Evolutionary conservation across 2,888 invertebrate species (phyloP).

Genomic region (Argynnis bischoffii): DNA sequence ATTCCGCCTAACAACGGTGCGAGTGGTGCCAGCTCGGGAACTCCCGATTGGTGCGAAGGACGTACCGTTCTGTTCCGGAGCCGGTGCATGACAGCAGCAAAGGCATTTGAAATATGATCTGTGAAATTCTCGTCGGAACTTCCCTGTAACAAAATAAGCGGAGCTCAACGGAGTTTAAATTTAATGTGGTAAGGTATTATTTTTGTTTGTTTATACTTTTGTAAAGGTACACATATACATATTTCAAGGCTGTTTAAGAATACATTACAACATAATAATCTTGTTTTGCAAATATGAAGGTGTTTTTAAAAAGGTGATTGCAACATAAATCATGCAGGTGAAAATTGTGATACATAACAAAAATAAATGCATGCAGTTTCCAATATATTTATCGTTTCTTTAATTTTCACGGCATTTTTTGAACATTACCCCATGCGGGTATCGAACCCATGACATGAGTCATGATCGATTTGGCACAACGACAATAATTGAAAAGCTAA

Average conservation of each 20-base stretch:
- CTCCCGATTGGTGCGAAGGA: slow-evolving; percentile 75
- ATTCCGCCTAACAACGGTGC: slow-evolving; percentile 72
- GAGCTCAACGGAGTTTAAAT: background rate
- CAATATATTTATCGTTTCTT: slow-evolving; percentile 14
- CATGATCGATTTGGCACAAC: background rate
- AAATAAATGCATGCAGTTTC: slow-evolving; percentile 42
- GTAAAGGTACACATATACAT: too few relatives aligned
- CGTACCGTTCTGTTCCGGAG: slow-evolving; percentile 68
- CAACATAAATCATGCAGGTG: slow-evolving; percentile 35
- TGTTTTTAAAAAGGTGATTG: slow-evolving; percentile 24
- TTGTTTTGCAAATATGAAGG: background rate
- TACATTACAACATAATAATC: too few relatives aligned
- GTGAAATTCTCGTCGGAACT: slow-evolving; percentile 87
- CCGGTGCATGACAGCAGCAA: slow-evolving; percentile 64
- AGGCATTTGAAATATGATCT: slow-evolving; percentile 86
- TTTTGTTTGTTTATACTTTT: too few relatives aligned
- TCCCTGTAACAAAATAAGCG: slow-evolving; percentile 81
- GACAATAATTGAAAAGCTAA: slow-evolving; percentile 19
- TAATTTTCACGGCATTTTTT: background rate
- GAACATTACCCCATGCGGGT: background rate
- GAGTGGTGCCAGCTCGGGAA: slow-evolving; percentile 69
- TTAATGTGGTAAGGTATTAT: too few relatives aligned
- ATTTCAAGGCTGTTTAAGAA: too few relatives aligned
- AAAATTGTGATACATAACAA: slow-evolving; percentile 32
- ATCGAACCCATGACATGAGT: background rate